Evolutionary conservation across 2,888 invertebrate species (phyloP), one percentile per base, ranked within the genome.

Genomic region (Andrena fulva): DNA sequence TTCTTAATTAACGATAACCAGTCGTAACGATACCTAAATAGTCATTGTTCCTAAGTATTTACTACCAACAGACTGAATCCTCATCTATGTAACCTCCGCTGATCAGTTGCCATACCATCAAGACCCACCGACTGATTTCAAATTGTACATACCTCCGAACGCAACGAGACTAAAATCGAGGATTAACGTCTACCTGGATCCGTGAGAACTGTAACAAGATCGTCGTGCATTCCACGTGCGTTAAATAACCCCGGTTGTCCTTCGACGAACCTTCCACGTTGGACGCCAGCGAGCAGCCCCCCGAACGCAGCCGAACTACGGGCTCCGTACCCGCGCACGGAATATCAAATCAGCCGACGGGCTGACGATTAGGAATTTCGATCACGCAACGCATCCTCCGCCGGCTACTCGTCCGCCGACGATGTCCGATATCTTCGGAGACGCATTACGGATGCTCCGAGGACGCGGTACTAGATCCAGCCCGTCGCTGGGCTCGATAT

Each of bases 321-420:
- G 50, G 20, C 8, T 20, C 29, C 27, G 50, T 7, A 16, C 33
- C 42, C 77, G 52, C 29, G 80, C 31, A 42, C 62, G 54, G 81
- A 82, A 82, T 82, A 82, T 75, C 35, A 24, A 80, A 82, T 80
- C 67, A 71, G 80, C 75, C 84, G 84, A 77, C 82, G 62, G 59
- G 29, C 59, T 20, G 69, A 63, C 48, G 74, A 84, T 85, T 62
- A 70, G 60, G 62, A 64, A 71, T 76, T 83, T 77, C 76, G 77
- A 86, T 84, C 84, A 80, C 71, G 77, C 74, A 73, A 72, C 76
- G 64, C 42, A 63, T 80, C 56, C 60, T n/a, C 33, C 77, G 66
- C 75, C 62, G 73, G 72, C 64, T 76, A 71, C 80, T 62, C 31
- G 74, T 66, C 72, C 68, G 56, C 54, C 42, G 33, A 52, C 31